Percentiles rank a stretch among this genome's conserved stretches.
Conservation (phyloP, 2,888 invertebrate genomes). For the Portevinia maculata region DNA sequence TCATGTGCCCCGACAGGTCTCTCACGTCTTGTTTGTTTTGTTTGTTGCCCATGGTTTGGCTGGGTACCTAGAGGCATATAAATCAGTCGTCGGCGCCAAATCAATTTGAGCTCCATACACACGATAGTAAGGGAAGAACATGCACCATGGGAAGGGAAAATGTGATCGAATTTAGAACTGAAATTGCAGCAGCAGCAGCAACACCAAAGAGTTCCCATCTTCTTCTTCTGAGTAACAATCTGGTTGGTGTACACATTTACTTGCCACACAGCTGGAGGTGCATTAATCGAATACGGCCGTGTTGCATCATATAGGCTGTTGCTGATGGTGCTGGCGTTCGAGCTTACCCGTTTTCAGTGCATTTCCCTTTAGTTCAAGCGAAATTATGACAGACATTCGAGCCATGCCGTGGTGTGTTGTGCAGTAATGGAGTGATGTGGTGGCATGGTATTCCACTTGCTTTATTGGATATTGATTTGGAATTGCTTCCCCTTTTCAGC, state of each 20-base stretch:
- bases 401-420: neutral
- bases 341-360: neutral
- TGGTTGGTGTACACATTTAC: constrained; percentile 5
- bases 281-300: constrained; percentile 32
- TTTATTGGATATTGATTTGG: constrained; percentile 51
- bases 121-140: constrained; percentile 5
- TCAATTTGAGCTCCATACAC: constrained; percentile 45
- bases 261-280: constrained; percentile 56
- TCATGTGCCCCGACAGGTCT: constrained; percentile 40
- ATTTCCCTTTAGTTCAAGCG: constrained; percentile 14
- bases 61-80: constrained; percentile 17
- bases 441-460: constrained; percentile 3
- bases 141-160: neutral
- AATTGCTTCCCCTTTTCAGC: constrained; percentile 43
- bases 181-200: constrained; percentile 8
- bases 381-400: constrained; percentile 33
- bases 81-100: constrained; percentile 64
- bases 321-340: neutral
- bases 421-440: neutral
- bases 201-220: neutral
- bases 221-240: constrained; percentile 3
- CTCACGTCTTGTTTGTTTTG: constrained; percentile 32
- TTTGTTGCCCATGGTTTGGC: neutral
- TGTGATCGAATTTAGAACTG: constrained; percentile 33
- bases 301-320: constrained; percentile 28